Evolutionary conservation across 1,140 invertebrate species (phyloP).

Genomic region (Metaphire vulgaris): DNA sequence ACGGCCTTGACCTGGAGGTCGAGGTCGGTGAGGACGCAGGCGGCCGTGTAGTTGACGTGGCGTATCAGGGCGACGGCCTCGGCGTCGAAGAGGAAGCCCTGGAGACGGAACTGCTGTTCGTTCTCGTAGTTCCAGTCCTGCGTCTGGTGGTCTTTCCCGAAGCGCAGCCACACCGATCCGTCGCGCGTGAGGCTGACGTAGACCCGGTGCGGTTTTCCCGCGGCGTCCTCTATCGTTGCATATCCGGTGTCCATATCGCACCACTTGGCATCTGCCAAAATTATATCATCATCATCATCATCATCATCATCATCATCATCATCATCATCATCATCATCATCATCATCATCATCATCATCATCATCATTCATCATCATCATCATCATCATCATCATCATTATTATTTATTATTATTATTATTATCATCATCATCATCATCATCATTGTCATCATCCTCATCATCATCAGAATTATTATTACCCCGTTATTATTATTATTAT

Average conservation of each 20-base stretch:
- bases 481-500: too few relatives aligned
- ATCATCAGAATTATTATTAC: too few relatives aligned
- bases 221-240: constrained; percentile 15
- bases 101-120: background rate
- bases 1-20: constrained; percentile 14
- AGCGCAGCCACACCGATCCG: constrained; percentile 27
- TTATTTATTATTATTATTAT: background rate
- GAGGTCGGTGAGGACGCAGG: constrained; percentile 28
- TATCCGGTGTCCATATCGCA: constrained; percentile 28
- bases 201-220: constrained; percentile 16
- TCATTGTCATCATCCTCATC: too few relatives aligned
- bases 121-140: constrained; percentile 27
- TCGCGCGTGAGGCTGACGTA: constrained; percentile 28
- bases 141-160: constrained; percentile 19
- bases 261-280: constrained; percentile 20
- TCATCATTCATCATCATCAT: too few relatives aligned
- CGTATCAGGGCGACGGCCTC: constrained; percentile 15
- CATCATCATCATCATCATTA: background rate
- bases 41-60: constrained; percentile 23
- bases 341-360: constrained; percentile 9
- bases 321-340: constrained; percentile 2
- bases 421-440: background rate
- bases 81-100: background rate
- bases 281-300: background rate
- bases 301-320: constrained; percentile 3